Base-by-base conservation (phyloP, 1,140 invertebrate genomes). In the Achatina immaculata region DNA sequence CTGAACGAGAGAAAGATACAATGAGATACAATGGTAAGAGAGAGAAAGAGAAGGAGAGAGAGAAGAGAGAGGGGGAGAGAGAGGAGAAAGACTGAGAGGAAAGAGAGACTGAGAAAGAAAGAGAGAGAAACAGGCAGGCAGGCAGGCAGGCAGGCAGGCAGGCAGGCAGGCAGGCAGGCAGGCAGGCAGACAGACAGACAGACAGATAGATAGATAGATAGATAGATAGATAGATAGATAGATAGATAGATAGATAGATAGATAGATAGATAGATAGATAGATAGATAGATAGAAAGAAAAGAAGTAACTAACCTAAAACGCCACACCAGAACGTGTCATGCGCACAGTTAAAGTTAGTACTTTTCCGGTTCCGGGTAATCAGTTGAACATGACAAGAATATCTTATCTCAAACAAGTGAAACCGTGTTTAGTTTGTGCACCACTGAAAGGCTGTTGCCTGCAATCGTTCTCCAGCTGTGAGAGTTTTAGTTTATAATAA, bases 41-140 rank as follows among this genome's bases (percentile, higher is more conserved):
- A 68, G 43, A 69, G 58, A 78, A 65, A 78, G 58, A 78, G 77
- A 78, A 42, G 34, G 36, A 40, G 66, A 71, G 66, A 80, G 42
- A 51, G 78, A 80, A 36, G 62, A 51, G 36, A 43, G 51, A 21
- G 43, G 66, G 16, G 65, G 51, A 31, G 43, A n/a, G 51, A 43
- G 71, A 51, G 51, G 68, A 80, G 65, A 80, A 43, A 78, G 36
- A 78, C 28, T 42, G 76, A 66, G 55, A 66, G 62, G 76, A 66
- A 45, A 78, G 7, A 78, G 76, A 78, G 76, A 78, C 3, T n/a
- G 76, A 78, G 62, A 78, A 3, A 65, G 76, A 78, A 45, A 78
- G 62, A 78, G 76, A 65, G 76, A 58, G 48, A 45, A 45, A 77
- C 34, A 62, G 55, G 58, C 9, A 77, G 75, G 16, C 21, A 77